A percentile compares a stretch with the other conserved stretches of the same genome.
Evolutionary conservation across 2,888 invertebrate genomes (phyloP).

Genomic region (Clanis bilineata): DNA sequence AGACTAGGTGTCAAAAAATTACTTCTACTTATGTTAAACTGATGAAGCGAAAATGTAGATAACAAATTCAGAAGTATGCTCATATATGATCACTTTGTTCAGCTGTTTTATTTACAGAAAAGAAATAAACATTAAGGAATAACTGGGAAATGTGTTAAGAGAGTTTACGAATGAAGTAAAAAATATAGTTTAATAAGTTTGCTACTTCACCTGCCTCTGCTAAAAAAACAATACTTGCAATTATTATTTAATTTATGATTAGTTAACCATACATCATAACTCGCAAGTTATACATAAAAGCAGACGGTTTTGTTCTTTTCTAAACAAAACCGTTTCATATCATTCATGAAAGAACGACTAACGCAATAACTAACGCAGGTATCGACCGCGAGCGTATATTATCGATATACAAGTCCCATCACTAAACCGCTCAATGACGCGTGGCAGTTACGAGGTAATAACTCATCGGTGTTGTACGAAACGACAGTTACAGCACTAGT

Average conservation of each 20-base stretch:
- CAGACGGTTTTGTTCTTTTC: background rate
- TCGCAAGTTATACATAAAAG: background rate
- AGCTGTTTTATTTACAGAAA: no score
- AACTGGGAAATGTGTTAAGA: no score
- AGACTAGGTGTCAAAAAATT: no score
- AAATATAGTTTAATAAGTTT: no score
- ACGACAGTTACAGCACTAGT: constrained; percentile 63
- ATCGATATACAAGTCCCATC: constrained; percentile 31
- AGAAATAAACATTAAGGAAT: no score
- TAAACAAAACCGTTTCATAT: background rate
- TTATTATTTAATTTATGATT: background rate
- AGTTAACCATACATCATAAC: background rate
- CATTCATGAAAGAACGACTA: background rate
- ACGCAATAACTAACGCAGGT: constrained; percentile 13
- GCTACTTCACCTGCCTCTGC: no score
- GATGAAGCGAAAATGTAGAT: no score
- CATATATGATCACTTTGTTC: no score
- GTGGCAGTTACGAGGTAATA: constrained; percentile 62
- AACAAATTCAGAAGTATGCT: no score
- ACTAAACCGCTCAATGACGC: constrained; percentile 45
- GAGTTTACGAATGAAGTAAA: no score
- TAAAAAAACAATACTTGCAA: no score
- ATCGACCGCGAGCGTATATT: constrained; percentile 33
- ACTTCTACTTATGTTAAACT: no score
- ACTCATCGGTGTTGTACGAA: constrained; percentile 58